Evolutionary conservation across 2,797 vertebrate genomes (phyloP).

Genomic region (Clarias laeviceps): DNA sequence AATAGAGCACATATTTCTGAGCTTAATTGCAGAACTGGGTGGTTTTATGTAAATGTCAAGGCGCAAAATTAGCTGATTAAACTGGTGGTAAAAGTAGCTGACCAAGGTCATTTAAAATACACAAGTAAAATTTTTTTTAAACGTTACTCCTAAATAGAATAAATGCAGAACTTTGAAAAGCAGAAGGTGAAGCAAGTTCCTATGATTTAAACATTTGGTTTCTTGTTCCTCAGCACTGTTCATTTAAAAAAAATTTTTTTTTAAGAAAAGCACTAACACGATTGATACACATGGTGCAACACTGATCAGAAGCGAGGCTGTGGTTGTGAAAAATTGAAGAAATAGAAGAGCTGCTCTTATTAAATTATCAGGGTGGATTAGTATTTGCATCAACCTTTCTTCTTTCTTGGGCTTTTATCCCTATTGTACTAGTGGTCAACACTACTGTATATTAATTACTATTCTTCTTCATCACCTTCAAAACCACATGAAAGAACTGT

Average conservation of each 20-base stretch:
- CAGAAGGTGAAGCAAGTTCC: not conserved
- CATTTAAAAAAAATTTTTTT: not conserved
- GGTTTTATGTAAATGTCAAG: conserved; percentile 16
- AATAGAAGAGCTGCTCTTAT: not conserved
- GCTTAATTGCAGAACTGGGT: not conserved
- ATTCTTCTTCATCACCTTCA: not conserved
- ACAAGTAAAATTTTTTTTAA: not conserved
- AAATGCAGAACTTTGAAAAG: not conserved
- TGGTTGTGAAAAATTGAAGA: not conserved
- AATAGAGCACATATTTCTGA: conserved; percentile 12
- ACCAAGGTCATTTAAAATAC: not conserved
- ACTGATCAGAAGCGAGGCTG: not conserved
- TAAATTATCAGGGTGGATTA: not conserved
- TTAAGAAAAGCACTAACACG: not conserved
- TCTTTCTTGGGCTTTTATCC: too few species aligned
- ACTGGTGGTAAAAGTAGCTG: not conserved
- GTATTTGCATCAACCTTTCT: too few species aligned
- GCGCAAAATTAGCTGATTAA: conserved; percentile 21
- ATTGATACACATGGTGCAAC: not conserved
- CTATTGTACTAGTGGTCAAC: too few species aligned
- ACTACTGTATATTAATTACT: not conserved
- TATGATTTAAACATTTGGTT: not conserved
- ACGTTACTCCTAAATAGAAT: not conserved
- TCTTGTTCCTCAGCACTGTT: not conserved
- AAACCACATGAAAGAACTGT: not conserved